phyloP scores from a whole-genome alignment of 2,113 vertebrate species.

The Trematocara macrostoma region DNA sequence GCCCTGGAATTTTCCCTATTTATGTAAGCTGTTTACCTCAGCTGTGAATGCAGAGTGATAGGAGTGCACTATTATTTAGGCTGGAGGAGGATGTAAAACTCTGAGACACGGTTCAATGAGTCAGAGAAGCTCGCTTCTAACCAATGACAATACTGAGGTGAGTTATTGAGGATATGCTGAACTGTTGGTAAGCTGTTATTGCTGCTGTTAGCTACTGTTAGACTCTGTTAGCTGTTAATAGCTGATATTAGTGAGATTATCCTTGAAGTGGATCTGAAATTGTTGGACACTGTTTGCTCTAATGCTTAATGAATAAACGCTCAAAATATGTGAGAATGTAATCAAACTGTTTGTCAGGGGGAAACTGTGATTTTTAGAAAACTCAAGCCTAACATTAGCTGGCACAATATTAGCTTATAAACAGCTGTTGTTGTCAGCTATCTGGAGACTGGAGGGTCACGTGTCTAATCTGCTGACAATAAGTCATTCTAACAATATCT shows the following conservation, averaged over 20 bases:
- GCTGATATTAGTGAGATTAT: background rate
- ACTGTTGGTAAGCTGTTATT: background rate
- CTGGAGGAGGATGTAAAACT: background rate
- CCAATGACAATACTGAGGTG: background rate
- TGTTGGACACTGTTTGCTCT: background rate
- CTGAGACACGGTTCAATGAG: background rate
- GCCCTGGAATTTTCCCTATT: background rate
- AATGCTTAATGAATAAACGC: background rate
- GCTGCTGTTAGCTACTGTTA: background rate
- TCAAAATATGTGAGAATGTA: background rate
- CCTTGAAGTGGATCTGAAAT: background rate
- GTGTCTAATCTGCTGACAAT: background rate
- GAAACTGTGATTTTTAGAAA: background rate
- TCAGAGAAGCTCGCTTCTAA: background rate
- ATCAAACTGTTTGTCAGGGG: background rate
- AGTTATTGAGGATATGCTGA: background rate
- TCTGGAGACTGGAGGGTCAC: background rate
- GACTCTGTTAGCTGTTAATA: background rate
- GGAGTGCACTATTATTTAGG: background rate
- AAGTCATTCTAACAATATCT: background rate
- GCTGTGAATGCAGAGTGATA: background rate
- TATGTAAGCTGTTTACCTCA: background rate
- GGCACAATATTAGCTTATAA: background rate
- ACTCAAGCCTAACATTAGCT: background rate
- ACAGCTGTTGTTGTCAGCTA: background rate